phyloP scores from a whole-genome alignment of 2,888 invertebrate species.

The Drosophila mimetica region DNA sequence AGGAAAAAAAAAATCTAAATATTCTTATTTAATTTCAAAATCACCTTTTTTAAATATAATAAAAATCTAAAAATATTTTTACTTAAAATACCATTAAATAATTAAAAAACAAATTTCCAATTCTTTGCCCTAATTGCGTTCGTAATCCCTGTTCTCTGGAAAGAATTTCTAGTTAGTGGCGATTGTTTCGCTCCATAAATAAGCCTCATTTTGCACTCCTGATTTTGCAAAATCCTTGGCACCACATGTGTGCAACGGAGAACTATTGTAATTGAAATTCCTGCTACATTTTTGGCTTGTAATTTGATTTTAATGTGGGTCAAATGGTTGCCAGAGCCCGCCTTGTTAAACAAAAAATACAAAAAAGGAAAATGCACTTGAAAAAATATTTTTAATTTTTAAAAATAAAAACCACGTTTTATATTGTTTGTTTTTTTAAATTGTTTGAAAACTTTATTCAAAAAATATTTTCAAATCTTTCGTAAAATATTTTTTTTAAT shows the following conservation, averaged over 20 bases:
- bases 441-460: no score
- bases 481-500: neutral
- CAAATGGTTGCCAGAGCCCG: conserved; percentile 17
- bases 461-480: neutral
- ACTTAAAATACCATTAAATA: no score
- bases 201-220: conserved; percentile 19
- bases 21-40: no score
- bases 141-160: neutral
- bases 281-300: conserved; percentile 58
- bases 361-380: conserved; percentile 1
- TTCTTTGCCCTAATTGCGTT: neutral
- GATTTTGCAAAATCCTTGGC: conserved; percentile 29
- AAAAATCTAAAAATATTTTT: no score
- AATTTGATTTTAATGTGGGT: conserved; percentile 68
- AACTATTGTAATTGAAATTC: conserved; percentile 71
- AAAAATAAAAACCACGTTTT: neutral
- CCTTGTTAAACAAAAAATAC: conserved; percentile 9
- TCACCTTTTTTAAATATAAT: no score
- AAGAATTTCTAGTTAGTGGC: conserved; percentile 28
- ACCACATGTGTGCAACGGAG: conserved; percentile 21
- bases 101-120: no score
- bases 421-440: no score
- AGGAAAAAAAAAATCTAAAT: no score
- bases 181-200: conserved; percentile 25
- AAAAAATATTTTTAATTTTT: neutral